These are phyloP conservation scores for Dichetophora obliterata DNA, from an alignment of 2,888 invertebrate species.

Conservation along the genomic window DNA sequence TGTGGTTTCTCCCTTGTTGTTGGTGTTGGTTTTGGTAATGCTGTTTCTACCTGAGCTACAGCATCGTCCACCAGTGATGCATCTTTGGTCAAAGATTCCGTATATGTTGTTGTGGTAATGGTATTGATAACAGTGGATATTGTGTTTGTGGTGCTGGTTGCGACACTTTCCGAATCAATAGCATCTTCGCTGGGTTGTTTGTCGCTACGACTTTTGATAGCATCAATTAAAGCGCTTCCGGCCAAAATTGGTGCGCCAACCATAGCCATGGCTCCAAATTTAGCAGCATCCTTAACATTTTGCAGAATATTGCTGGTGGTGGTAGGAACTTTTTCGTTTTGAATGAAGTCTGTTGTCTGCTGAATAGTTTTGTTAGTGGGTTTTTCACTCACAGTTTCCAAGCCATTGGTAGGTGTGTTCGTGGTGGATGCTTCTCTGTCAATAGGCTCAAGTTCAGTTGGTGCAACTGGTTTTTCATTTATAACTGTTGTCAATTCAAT, in stretches of 20 bases:
- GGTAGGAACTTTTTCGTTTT: slow-evolving; percentile 49
- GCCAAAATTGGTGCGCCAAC: slow-evolving; percentile 90
- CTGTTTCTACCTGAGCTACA: slow-evolving; percentile 30
- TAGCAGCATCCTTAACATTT: slow-evolving; percentile 77
- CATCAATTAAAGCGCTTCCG: slow-evolving; percentile 87
- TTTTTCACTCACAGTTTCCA: slow-evolving; percentile 5
- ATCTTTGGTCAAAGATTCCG: neutral
- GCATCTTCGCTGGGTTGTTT: slow-evolving; percentile 26
- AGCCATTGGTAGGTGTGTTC: neutral
- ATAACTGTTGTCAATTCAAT: neutral
- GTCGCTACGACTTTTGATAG: slow-evolving; percentile 73
- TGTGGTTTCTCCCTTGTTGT: slow-evolving; percentile 48
- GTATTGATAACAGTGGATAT: neutral
- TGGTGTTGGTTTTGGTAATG: slow-evolving; percentile 51
- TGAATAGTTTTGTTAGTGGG: slow-evolving; percentile 2
- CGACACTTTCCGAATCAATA: neutral
- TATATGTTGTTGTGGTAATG: neutral
- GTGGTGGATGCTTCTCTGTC: neutral
- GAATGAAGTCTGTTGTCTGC: slow-evolving; percentile 52
- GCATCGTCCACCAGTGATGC: neutral
- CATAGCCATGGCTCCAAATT: slow-evolving; percentile 87
- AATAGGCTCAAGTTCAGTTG: neutral
- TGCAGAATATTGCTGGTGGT: slow-evolving; percentile 52
- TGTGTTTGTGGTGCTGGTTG: neutral
- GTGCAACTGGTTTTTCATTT: neutral